Percentiles rank a stretch among this genome's conserved stretches.
phyloP scores from a whole-genome alignment of 2,797 vertebrate species.

The Orientallactaga sibirica region DNA sequence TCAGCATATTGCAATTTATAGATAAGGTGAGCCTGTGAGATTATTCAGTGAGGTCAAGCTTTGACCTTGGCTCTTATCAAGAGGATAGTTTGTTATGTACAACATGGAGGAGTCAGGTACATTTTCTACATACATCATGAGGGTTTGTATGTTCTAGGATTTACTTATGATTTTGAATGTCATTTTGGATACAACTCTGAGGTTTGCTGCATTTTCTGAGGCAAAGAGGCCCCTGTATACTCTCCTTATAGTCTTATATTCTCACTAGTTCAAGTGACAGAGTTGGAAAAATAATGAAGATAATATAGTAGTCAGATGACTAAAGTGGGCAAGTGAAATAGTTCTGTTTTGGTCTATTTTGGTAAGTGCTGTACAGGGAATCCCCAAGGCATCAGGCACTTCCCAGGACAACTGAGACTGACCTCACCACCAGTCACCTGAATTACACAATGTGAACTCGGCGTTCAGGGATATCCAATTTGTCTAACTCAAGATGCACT shows the following conservation, averaged over 20 bases:
- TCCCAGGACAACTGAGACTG: neutral
- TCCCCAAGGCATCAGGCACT: neutral
- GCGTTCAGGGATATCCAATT: neutral
- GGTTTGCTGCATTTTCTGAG: neutral
- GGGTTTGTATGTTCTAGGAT: neutral
- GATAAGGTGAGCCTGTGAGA: neutral
- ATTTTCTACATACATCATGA: neutral
- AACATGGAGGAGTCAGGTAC: neutral
- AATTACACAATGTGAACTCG: neutral
- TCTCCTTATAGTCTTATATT: neutral
- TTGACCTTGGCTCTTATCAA: neutral
- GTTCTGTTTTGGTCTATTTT: neutral
- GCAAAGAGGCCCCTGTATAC: neutral
- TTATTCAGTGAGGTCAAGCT: neutral
- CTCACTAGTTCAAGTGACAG: neutral
- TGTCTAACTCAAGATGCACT: neutral
- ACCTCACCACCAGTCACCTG: neutral
- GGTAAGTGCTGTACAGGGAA: neutral
- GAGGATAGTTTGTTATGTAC: neutral
- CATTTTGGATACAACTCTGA: neutral
- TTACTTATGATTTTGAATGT: neutral
- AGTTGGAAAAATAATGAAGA: neutral
- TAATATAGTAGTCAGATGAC: neutral
- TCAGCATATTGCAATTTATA: neutral
- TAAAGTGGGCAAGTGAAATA: neutral